These are phyloP conservation scores for Pterocles orientalis DNA, from an alignment of 2,113 vertebrate genomes.

Conservation along the genomic window DNA sequence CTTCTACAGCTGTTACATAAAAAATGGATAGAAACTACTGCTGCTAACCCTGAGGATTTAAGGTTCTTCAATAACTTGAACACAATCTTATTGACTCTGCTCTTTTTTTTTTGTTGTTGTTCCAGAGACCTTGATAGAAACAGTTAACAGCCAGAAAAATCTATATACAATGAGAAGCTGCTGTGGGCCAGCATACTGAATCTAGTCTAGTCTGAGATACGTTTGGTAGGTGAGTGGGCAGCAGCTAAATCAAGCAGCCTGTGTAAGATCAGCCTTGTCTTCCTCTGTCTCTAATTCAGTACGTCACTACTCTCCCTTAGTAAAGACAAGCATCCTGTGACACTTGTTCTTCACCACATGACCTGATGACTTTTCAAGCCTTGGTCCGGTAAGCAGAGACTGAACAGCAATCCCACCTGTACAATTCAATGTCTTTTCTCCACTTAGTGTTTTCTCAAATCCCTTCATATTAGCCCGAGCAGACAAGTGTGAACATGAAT, in stretches of 20 bases:
- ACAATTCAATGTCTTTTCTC: not conserved
- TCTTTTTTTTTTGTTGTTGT: not conserved
- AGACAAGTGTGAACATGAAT: not conserved
- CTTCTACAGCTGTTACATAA: not conserved
- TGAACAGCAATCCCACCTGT: not conserved
- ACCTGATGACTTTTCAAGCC: not conserved
- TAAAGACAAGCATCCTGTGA: not conserved
- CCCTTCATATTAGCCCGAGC: not conserved
- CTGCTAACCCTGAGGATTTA: conserved; percentile 1
- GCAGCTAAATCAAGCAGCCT: not conserved
- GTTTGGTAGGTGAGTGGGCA: not conserved
- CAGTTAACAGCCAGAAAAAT: conserved; percentile 33
- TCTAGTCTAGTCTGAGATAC: not conserved
- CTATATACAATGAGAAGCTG: not conserved
- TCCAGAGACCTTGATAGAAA: conserved; percentile 6
- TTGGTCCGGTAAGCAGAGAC: not conserved
- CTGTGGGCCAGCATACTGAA: not conserved
- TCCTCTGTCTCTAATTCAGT: not conserved
- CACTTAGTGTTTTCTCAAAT: not conserved
- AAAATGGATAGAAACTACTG: not conserved
- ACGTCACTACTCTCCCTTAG: not conserved
- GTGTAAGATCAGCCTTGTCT: not conserved
- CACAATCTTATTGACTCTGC: not conserved
- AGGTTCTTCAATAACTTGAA: conserved; percentile 1
- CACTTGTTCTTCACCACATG: not conserved